phyloP scores from a whole-genome alignment of 1,140 invertebrate genomes.

The Panulirus ornatus region DNA sequence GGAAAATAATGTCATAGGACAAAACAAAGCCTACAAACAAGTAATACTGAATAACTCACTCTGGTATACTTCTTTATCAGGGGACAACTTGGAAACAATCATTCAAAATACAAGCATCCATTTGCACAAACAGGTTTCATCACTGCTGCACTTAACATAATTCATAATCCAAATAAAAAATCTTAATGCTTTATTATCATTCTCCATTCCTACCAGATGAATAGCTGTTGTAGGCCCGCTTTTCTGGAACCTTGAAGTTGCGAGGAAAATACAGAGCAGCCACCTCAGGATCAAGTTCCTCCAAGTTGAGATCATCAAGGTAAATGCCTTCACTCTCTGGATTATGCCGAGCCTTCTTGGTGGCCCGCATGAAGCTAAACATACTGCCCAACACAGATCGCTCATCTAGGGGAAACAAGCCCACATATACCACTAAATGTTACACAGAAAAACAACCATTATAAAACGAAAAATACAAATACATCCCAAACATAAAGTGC shows the following conservation, averaged over 20 bases:
- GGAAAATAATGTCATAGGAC: too few species aligned
- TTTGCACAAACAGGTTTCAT: too few species aligned
- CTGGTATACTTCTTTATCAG: too few species aligned
- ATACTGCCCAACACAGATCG: slow-evolving; percentile 91
- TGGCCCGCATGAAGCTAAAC: slow-evolving; percentile 94
- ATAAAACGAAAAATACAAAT: slow-evolving; percentile 1
- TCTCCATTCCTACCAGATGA: slow-evolving; percentile 48
- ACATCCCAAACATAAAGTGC: neutral
- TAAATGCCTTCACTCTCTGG: slow-evolving; percentile 91
- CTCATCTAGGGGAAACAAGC: slow-evolving; percentile 79
- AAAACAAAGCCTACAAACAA: too few species aligned
- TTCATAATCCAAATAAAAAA: too few species aligned
- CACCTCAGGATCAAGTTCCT: slow-evolving; percentile 93
- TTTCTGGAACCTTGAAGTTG: slow-evolving; percentile 61
- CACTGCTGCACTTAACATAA: too few species aligned
- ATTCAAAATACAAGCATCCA: too few species aligned
- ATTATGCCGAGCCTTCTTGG: slow-evolving; percentile 85
- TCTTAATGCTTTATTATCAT: neutral
- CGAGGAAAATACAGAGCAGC: slow-evolving; percentile 92
- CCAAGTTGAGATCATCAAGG: slow-evolving; percentile 92
- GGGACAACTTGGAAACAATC: too few species aligned
- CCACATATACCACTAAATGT: slow-evolving; percentile 47
- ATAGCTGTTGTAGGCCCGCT: slow-evolving; percentile 50
- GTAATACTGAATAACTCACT: too few species aligned
- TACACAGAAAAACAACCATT: neutral